These are phyloP conservation scores for Glaucopsyche alexis DNA, from an alignment of 2,888 invertebrate species.

Conservation along the genomic window DNA sequence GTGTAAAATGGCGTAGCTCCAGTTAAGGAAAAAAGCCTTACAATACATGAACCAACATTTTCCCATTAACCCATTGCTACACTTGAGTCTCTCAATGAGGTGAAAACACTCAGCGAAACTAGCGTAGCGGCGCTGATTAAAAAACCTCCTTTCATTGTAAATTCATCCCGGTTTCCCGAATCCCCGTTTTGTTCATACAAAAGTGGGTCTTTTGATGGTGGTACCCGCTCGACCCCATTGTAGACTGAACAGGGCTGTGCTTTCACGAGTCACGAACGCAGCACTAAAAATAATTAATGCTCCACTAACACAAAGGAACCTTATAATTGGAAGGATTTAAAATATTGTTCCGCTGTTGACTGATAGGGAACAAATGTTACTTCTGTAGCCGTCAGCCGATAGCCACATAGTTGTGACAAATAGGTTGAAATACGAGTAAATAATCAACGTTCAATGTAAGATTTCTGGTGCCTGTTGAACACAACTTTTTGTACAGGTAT, in stretches of 20 bases:
- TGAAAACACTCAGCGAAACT: constrained; percentile 12
- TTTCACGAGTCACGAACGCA: constrained; percentile 23
- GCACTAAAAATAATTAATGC: constrained; percentile 33
- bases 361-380: neutral
- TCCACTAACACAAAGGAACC: constrained; percentile 30
- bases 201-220: constrained; percentile 28
- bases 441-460: neutral
- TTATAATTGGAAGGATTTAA: constrained; percentile 30
- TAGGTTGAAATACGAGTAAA: neutral
- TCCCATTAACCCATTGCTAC: neutral
- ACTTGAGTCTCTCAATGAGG: neutral
- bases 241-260: constrained; percentile 27
- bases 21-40: neutral
- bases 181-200: constrained; percentile 18
- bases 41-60: constrained; percentile 6
- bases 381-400: neutral
- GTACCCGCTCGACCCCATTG: constrained; percentile 27
- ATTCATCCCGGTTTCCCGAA: constrained; percentile 18
- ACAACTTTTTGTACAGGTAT: no score
- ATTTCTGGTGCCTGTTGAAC: neutral
- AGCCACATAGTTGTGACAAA: neutral
- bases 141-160: constrained; percentile 16
- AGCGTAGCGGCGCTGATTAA: constrained; percentile 22
- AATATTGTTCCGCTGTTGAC: constrained; percentile 8
- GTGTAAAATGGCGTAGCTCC: neutral